phyloP scores from a whole-genome alignment of 2,797 vertebrate genomes.

The Borostomias antarcticus region DNA sequence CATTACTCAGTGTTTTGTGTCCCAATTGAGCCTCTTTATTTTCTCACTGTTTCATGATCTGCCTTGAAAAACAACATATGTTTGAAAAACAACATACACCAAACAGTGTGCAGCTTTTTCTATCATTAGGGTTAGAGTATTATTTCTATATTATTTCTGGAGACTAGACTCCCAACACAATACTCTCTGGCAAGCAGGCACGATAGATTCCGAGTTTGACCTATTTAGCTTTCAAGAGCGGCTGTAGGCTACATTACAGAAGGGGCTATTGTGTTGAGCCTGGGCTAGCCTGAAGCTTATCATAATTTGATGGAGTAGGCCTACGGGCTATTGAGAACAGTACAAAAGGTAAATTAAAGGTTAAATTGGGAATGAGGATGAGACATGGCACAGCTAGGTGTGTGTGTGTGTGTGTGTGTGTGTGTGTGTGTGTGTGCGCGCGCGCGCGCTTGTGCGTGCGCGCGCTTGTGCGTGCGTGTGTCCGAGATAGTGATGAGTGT shows the following conservation, averaged over 20 bases:
- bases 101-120: neutral
- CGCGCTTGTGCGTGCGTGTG: neutral
- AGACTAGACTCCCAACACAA: slow-evolving; percentile 12
- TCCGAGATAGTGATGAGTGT: neutral
- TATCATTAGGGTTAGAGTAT: neutral
- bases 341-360: neutral
- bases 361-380: neutral
- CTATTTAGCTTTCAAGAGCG: slow-evolving; percentile 9
- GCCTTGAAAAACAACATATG: neutral
- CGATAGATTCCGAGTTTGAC: neutral
- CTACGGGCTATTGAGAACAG: neutral
- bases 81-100: neutral
- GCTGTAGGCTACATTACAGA: neutral
- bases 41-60: neutral
- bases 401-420: neutral
- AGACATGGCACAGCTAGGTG: neutral
- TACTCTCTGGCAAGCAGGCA: neutral
- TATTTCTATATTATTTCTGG: neutral
- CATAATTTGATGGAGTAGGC: neutral
- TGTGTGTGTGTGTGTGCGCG: neutral
- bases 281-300: neutral
- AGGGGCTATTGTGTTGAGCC: neutral
- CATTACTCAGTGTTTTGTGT: no score
- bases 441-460: no score
- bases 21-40: neutral